Base-by-base conservation (phyloP, 2,888 invertebrate genomes). In the Gasteruption jaculator region DNA sequence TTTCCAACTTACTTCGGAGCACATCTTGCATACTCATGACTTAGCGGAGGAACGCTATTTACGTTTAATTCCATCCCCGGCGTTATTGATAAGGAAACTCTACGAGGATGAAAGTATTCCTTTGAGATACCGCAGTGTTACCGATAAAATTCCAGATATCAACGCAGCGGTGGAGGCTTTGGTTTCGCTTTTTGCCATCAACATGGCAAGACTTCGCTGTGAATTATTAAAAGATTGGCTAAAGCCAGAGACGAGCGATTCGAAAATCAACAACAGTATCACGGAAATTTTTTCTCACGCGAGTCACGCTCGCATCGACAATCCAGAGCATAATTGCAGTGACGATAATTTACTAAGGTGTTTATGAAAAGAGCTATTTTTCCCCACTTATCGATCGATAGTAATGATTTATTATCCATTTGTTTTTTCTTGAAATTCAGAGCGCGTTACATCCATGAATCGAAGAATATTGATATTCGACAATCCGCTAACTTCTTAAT, bases 81-180 rank as follows among this genome's bases (percentile, higher is more conserved):
- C 64, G 10, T 68, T 71, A 26, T 53, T 78, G 26, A 68, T 77
- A 2, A 58, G 61, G 29, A 68, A 71, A 37, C 56, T 78, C 5
- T 78, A 77, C 54, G 60, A 61, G 45, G 74, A 77, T 52, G 67
- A 73, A 15, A 71, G 74, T 31, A 75, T 77, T 50, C 54, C 73
- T 8, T 55, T 64, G 43, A 63, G 70, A 38, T 66, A 65, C 31
- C 61, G 54, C 29, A 60, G 59, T n/a, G 53, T 63, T 12, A 53
- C 55, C 5, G 51, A 54, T 22, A 48, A 60, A 18, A 64, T 65
- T 47, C 71, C 73, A 40, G 75, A 76, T 50, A 74, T 78, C 21
- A 77, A 77, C 57, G 62, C 64, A 36, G 75, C 75, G 3, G 73
- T 71, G 3, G 65, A 71, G 41, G 68, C 67, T 8, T 53, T 78